phyloP scores from a whole-genome alignment of 2,888 invertebrate genomes.

The Diarsia mendica region DNA sequence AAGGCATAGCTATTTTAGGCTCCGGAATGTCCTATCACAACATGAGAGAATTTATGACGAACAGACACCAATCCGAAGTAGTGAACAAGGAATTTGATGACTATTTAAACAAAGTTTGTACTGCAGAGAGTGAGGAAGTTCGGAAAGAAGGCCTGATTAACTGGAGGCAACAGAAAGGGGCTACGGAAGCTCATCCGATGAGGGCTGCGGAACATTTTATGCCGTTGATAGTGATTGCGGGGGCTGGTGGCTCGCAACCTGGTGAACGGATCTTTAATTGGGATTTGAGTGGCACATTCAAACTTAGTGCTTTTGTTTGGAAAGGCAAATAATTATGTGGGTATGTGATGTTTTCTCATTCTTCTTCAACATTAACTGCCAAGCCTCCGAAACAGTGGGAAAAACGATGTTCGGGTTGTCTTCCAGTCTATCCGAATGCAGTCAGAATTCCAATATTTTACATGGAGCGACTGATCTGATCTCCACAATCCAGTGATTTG shows the following conservation, averaged over 20 bases:
- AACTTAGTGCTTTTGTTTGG: conserved; percentile 86
- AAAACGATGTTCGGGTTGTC: not conserved
- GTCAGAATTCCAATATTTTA: not conserved
- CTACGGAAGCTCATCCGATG: conserved; percentile 83
- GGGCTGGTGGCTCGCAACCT: conserved; percentile 80
- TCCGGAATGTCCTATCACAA: conserved; percentile 89
- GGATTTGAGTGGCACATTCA: conserved; percentile 83
- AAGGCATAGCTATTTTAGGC: conserved; percentile 83
- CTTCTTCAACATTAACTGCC: not conserved
- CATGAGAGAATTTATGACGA: conserved; percentile 82
- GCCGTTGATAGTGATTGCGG: conserved; percentile 84
- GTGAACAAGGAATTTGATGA: conserved; percentile 85
- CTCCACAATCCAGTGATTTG: not conserved
- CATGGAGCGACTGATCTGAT: not conserved
- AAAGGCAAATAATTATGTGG: conserved; percentile 72
- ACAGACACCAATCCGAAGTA: conserved; percentile 70
- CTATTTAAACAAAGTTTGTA: conserved; percentile 81
- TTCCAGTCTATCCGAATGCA: not conserved
- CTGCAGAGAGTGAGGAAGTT: conserved; percentile 74
- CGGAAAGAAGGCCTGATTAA: conserved; percentile 75
- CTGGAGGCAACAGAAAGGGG: conserved; percentile 82
- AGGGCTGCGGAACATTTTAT: conserved; percentile 86
- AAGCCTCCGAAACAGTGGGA: not conserved
- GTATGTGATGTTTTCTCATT: not conserved
- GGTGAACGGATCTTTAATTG: conserved; percentile 85